Conservation (phyloP, 2,888 invertebrate genomes). For the Drosophila aldrichi region DNA sequence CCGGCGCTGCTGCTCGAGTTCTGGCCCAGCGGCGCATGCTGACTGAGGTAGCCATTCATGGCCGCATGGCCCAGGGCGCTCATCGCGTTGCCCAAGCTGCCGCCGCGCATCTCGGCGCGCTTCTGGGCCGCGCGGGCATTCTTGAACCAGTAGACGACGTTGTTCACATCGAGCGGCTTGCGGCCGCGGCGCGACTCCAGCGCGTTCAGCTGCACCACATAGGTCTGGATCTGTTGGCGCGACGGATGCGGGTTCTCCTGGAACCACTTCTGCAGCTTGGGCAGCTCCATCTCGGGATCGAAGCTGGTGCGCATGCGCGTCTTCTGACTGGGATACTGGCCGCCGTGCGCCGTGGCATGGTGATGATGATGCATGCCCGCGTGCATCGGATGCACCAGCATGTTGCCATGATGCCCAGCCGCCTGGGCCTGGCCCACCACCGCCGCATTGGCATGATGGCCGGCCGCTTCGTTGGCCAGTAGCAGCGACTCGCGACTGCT, state of each 20-base stretch:
- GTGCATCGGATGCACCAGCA: constrained; percentile 90
- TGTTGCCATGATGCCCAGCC: constrained; percentile 76
- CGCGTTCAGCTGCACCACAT: constrained; percentile 96
- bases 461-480: constrained; percentile 82
- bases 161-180: constrained; percentile 97
- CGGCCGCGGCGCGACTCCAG: constrained; percentile 96
- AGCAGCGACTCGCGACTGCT: constrained; percentile 78
- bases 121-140: constrained; percentile 98
- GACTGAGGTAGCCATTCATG: constrained; percentile 84
- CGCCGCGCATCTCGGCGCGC: constrained; percentile 92
- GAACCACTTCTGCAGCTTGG: constrained; percentile 98
- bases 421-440: constrained; percentile 54
- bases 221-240: constrained; percentile 97
- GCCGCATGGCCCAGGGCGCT: constrained; percentile 82
- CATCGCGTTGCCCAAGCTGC: constrained; percentile 78
- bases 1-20: constrained; percentile 81
- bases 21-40: constrained; percentile 82
- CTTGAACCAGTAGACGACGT: constrained; percentile 99
- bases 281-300: constrained; percentile 97
- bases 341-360: constrained; percentile 86
- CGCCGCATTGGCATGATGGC: constrained; percentile 71
- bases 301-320: constrained; percentile 98
- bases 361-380: constrained; percentile 88
- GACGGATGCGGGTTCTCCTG: constrained; percentile 98
- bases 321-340: constrained; percentile 89